Base-by-base conservation (phyloP, 2,797 vertebrate species). In the Hyperoplus lanceolatus region DNA sequence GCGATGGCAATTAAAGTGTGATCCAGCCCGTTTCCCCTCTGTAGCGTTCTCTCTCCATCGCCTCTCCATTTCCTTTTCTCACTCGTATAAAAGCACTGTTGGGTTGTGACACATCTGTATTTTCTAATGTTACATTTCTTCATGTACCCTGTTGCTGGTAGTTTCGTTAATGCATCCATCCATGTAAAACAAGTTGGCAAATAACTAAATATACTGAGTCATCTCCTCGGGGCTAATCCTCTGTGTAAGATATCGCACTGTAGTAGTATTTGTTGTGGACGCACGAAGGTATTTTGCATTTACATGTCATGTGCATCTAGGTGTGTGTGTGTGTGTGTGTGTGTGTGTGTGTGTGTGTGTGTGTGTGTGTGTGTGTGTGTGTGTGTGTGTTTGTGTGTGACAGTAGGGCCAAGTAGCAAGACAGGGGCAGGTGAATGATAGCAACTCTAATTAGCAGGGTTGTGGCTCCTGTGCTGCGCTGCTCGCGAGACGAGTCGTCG, bases 401-500 rank as follows among this genome's bases (percentile, higher is more conserved):
- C 78, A 76, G 70, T 77, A 59, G 39, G 75, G 81, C 83, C 81
- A 84, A 63, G 79, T 82, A 83, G 77, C 56, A 62, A 84, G 88
- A 85, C 85, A 75, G 85, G 89, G 86, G 84, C 89, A 92, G 93
- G 91, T 92, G 90, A 91, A 88, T 87, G 90, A 92, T 90, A 88
- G 88, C 80, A 63, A 90, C 87, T 89, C 89, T 94, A 94, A 94
- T 94, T 95, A 94, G 89, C 83, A 81, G 87, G 90, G 91, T 89
- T 92, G 91, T 90, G 91, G 92, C 89, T 93, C 89, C 82, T 80
- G 86, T 50, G 77, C 89, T 21, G 85, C 70, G 73, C 79, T 77
- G 84, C 84, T 92, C 88, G 14, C 86, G 88, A 93, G 90, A 90
- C 63, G 61, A 90, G 92, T 91, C 87, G 84, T 88, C 58, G 60